Evolutionary conservation across 1,140 invertebrate species (phyloP).

Genomic region (Watersipora subatra): DNA sequence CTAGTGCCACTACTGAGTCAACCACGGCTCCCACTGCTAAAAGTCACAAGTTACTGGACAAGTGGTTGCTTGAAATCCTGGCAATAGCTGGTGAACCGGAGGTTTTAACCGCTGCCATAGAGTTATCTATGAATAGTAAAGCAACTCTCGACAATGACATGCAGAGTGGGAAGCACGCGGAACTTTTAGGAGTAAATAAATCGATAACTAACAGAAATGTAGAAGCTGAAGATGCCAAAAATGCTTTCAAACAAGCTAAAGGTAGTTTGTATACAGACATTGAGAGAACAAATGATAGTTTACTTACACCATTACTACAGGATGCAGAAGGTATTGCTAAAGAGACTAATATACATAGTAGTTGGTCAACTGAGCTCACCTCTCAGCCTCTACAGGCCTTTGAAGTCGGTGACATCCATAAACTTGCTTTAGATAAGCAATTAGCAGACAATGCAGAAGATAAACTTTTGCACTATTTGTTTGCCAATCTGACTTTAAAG

Average conservation of each 20-base stretch:
- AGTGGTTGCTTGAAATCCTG: not conserved
- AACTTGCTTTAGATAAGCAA: not conserved
- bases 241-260: not conserved
- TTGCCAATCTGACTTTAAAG: not conserved
- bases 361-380: not conserved
- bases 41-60: not conserved
- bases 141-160: not conserved
- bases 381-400: not conserved
- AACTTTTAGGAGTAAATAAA: too few species aligned
- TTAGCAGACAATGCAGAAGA: not conserved
- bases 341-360: not conserved
- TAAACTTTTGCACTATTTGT: not conserved
- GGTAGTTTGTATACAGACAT: too few species aligned
- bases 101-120: not conserved
- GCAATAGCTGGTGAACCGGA: not conserved
- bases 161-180: not conserved
- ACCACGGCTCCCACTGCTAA: not conserved
- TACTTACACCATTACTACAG: not conserved
- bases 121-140: not conserved
- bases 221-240: not conserved
- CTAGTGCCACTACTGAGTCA: too few species aligned
- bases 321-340: not conserved
- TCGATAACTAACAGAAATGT: not conserved
- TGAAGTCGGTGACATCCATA: not conserved
- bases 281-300: too few species aligned